Evolutionary conservation across 1,140 invertebrate species (phyloP).

Genomic region (Episyrphus balteatus): DNA sequence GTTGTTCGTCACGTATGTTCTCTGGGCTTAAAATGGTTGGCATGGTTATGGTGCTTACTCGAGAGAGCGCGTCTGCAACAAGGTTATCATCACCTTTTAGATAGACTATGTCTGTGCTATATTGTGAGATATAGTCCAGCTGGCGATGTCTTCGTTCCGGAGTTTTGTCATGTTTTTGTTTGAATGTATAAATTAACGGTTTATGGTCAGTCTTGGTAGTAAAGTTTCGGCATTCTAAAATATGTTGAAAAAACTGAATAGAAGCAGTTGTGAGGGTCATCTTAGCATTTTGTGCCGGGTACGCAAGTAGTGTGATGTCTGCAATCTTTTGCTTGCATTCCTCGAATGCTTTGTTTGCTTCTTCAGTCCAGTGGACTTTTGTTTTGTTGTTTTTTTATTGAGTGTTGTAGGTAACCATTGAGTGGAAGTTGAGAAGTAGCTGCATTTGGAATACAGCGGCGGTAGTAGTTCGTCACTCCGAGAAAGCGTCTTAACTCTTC

Average conservation of each 20-base stretch:
- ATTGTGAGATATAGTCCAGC: conserved; percentile 33
- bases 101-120: conserved; percentile 27
- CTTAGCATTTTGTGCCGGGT: conserved; percentile 6
- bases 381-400: too few relatives aligned
- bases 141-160: conserved; percentile 19
- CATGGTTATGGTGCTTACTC: too few relatives aligned
- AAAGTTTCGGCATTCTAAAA: conserved; percentile 33
- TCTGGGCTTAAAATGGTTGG: conserved; percentile 1
- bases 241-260: conserved; percentile 9
- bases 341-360: conserved; percentile 15
- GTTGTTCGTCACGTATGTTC: too few relatives aligned
- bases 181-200: conserved; percentile 27
- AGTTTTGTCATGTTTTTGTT: conserved; percentile 19
- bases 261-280: conserved; percentile 11
- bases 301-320: conserved; percentile 11
- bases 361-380: too few relatives aligned
- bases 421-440: conserved; percentile 14
- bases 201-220: conserved; percentile 35
- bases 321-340: conserved; percentile 23
- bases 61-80: too few relatives aligned
- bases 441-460: conserved; percentile 18
- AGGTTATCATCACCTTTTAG: conserved; percentile 28
- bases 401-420: conserved; percentile 8
- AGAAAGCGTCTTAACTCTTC: conserved; percentile 31
- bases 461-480: conserved; percentile 36